Conservation (phyloP, 2,888 invertebrate genomes). For the Luperina testacea region DNA sequence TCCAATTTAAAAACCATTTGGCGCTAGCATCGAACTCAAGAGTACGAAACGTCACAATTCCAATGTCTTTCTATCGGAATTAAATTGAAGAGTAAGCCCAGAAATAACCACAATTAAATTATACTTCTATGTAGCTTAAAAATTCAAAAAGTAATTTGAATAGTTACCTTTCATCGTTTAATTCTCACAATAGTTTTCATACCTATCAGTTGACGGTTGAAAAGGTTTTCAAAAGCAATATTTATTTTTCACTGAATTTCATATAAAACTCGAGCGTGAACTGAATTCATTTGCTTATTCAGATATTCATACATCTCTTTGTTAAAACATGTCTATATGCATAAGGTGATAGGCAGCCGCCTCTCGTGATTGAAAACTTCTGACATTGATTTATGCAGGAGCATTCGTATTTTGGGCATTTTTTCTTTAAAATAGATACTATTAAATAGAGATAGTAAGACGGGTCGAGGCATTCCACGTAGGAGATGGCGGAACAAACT, state of each 20-base stretch:
- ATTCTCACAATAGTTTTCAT: constrained; percentile 14
- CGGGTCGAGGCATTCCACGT: background rate
- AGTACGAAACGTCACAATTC: too few relatives aligned
- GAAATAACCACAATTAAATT: background rate
- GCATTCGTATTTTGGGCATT: background rate
- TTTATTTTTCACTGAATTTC: constrained; percentile 55
- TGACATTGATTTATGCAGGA: constrained; percentile 26
- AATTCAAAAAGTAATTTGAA: constrained; percentile 20
- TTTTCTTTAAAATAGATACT: background rate
- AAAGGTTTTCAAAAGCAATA: constrained; percentile 49
- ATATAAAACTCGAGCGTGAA: constrained; percentile 42
- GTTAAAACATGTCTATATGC: constrained; percentile 43
- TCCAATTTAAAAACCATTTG: too few relatives aligned
- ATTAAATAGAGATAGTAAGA: background rate
- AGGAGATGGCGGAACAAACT: background rate
- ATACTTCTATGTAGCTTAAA: background rate
- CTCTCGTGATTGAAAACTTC: constrained; percentile 14
- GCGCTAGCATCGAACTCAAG: too few relatives aligned
- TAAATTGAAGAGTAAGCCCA: too few relatives aligned
- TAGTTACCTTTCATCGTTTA: constrained; percentile 2
- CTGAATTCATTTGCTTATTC: constrained; percentile 56
- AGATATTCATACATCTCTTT: constrained; percentile 56
- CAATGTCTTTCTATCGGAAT: too few relatives aligned
- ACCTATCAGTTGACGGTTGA: constrained; percentile 28
- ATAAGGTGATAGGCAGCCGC: constrained; percentile 5